Evolutionary conservation across 2,797 vertebrate species (phyloP), one percentile per base, ranked within the genome.

Genomic region (Buceros bicornis): DNA sequence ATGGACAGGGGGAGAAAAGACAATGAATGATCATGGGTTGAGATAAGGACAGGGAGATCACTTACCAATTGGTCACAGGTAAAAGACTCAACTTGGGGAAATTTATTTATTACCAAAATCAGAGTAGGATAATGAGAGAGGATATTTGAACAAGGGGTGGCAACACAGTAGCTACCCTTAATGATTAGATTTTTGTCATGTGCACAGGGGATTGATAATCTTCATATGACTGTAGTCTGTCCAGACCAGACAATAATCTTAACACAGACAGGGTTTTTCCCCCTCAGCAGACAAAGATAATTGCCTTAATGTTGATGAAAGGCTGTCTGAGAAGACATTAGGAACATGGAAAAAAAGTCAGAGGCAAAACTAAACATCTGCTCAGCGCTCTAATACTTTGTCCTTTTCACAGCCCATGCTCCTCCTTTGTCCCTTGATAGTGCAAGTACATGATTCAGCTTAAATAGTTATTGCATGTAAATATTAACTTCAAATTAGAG

Each of bases 401-500:
- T 95, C 50, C 82, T 66, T 60, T 87, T 95, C 73, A 87, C 57
- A 89, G 91, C n/a, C 61, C 31, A 40, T 86, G 61, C 37, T 95
- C 90, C 72, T 82, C 51, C 57, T 74, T 89, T 93, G 90, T 93
- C 74, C 83, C 94, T 95, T 91, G 86, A 83, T 88, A 82, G 26
- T 82, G 43, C 51, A 80, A 87, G 54, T 92, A 83, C 50, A 66
- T 87, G 69, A 90, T 95, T 91, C 84, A 94, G 70, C 56, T 86
- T 43, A 62, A 42, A 93, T 40, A 40, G 82, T 67, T 92, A 95
- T 80, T 81, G 83, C 43, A 50, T 73, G 97, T 98, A 97, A 98
- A 98, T 95, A 98, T 97, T 98, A 98, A 98, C 97, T 92, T 96
- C 43, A 69, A 95, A 96, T 90, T 67, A 85, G 91, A 87, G 91